Percentiles rank a stretch among this genome's conserved stretches.
Evolutionary conservation across 2,113 vertebrate genomes (phyloP).

Genomic region (Lophius piscatorius): DNA sequence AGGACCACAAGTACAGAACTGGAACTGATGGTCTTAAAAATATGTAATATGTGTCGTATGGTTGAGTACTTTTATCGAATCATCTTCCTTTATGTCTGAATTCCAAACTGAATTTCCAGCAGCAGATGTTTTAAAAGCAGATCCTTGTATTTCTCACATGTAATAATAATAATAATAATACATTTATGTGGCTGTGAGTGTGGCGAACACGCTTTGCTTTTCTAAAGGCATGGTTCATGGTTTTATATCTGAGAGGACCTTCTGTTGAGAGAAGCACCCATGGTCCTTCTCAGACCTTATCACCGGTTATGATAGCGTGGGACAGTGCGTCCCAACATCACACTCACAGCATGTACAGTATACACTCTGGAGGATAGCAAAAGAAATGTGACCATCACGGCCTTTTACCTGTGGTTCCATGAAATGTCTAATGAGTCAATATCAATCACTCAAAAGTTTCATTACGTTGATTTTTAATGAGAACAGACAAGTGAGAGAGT

Average conservation of each 20-base stretch:
- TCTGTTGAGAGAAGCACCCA: conserved; percentile 27
- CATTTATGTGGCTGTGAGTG: conserved; percentile 25
- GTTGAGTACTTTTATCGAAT: too few relatives aligned
- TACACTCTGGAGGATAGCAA: not conserved
- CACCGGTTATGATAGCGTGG: conserved; percentile 8
- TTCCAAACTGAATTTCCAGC: too few relatives aligned
- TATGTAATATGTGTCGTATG: too few relatives aligned
- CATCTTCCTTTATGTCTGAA: too few relatives aligned
- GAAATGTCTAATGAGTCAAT: conserved; percentile 4
- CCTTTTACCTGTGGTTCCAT: too few relatives aligned
- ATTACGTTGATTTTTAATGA: conserved; percentile 34
- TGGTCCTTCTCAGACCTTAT: conserved; percentile 35
- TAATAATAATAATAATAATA: too few relatives aligned
- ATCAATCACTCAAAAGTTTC: conserved; percentile 40
- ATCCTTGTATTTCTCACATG: conserved; percentile 3
- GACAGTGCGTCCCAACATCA: not conserved
- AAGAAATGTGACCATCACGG: not conserved
- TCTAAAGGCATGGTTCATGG: not conserved
- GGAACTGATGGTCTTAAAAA: too few relatives aligned
- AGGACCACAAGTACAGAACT: too few relatives aligned
- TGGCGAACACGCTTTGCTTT: conserved; percentile 39
- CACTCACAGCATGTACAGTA: not conserved
- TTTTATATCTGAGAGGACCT: conserved; percentile 43
- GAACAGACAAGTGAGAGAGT: not conserved
- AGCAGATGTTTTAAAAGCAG: not conserved